Base-by-base conservation (phyloP, 2,113 vertebrate genomes). In the Larimichthys crocea region DNA sequence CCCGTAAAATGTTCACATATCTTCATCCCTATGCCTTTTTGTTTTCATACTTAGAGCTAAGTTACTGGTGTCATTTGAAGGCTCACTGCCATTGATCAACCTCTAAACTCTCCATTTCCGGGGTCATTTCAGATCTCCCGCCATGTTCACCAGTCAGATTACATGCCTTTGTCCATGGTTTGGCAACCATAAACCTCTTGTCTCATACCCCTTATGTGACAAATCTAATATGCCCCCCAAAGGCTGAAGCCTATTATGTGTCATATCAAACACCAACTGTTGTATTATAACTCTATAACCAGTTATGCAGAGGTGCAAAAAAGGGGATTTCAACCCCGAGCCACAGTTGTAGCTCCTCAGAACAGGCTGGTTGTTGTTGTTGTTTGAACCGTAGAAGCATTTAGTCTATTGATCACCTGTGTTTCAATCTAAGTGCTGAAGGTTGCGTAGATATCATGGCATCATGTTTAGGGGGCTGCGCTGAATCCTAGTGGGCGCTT, bases 331-430 rank as follows among this genome's bases (percentile, higher is more conserved):
- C 35, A 63, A 66, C 74, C 74, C 62, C 67, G 7, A 75, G 84
- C 70, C 84, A 46, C 76, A n/a, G n/a, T 16, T 85, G 82, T 90
- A 87, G 89, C 89, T 88, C 76, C 68, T 83, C 71, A 60, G 46
- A 79, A 52, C 53, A 42, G 53, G 62, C 66, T 9, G 68, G 62
- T 62, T 9, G 68, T 5, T 64, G 31, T 31, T 64, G 42, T 71
- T 60, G 42, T 49, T 80, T 40, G 52, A 80, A 75, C 79, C 70
- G 59, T 82, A 73, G 55, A 74, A 62, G 49, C 60, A 40, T 76
- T 66, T 26, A 67, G 53, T 59, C 42, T 73, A 20, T 48, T 20
- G 60, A 73, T 61, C 56, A 56, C n/a, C 40, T 59, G 50, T 15
- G 72, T 74, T 74, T 76, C 76, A 76, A 22, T 62, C 56, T 16